These are phyloP conservation scores for Meliscaeva auricollis DNA, from an alignment of 2,888 invertebrate species.

Conservation along the genomic window DNA sequence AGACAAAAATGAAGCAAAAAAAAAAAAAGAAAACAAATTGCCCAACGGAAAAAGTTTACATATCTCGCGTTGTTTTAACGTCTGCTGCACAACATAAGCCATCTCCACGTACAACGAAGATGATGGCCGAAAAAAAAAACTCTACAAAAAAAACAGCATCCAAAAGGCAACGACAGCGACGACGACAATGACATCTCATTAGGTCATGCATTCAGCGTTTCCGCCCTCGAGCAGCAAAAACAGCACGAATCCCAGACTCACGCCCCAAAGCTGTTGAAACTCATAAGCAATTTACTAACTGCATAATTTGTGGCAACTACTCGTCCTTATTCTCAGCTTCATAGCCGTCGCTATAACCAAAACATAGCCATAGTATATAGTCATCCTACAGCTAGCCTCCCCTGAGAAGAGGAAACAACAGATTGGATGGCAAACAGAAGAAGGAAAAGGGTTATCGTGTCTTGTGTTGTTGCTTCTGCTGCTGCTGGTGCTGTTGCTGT, in stretches of 20 bases:
- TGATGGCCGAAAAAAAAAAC: conserved; percentile 25
- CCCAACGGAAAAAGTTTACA: conserved; percentile 10
- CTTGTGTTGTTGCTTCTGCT: neutral
- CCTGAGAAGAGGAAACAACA: conserved; percentile 63
- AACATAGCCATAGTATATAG: neutral
- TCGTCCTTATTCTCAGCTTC: conserved; percentile 52
- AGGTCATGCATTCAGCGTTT: conserved; percentile 70
- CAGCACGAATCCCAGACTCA: conserved; percentile 57
- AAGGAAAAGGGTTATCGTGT: conserved; percentile 44
- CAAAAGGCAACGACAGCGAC: conserved; percentile 32
- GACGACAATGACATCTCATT: conserved; percentile 66
- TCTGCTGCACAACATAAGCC: conserved; percentile 18
- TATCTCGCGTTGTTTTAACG: conserved; percentile 15
- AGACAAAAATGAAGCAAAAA: neutral
- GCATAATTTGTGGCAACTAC: conserved; percentile 64
- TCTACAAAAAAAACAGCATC: neutral
- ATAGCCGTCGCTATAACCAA: too few species aligned
- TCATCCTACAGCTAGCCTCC: conserved; percentile 20
- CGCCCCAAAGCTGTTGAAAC: conserved; percentile 68
- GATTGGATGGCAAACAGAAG: conserved; percentile 45
- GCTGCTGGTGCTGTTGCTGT: neutral
- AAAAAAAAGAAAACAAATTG: neutral
- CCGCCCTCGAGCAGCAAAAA: conserved; percentile 56
- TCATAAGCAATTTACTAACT: conserved; percentile 70
- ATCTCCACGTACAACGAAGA: neutral